These are phyloP conservation scores for Clivina fossor DNA, from an alignment of 2,888 invertebrate genomes.

Conservation along the genomic window DNA sequence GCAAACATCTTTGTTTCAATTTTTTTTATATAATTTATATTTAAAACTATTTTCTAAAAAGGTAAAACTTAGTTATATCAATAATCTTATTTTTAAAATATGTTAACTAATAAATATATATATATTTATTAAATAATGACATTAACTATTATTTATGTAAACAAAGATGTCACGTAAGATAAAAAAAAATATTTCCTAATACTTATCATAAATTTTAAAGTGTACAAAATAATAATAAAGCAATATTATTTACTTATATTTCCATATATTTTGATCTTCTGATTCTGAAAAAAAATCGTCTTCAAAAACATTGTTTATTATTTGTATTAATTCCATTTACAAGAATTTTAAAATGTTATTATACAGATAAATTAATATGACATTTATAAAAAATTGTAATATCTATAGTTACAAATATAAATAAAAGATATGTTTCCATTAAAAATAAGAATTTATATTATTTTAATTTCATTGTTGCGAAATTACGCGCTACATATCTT, in stretches of 20 bases:
- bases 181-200: too few relatives aligned
- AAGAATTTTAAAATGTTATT: constrained; percentile 9
- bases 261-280: too few relatives aligned
- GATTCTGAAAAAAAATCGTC: constrained; percentile 16
- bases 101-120: too few relatives aligned
- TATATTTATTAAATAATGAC: too few relatives aligned
- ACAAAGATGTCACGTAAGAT: too few relatives aligned
- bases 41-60: constrained; percentile 6
- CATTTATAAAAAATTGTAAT: background rate
- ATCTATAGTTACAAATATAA: background rate
- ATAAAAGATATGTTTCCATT: background rate
- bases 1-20: background rate
- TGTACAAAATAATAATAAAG: too few relatives aligned
- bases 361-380: background rate
- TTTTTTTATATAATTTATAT: background rate
- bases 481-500: too few relatives aligned
- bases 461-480: too few relatives aligned
- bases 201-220: too few relatives aligned
- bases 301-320: constrained; percentile 16
- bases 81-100: constrained; percentile 15
- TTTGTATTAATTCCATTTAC: constrained; percentile 20
- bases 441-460: too few relatives aligned
- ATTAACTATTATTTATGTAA: too few relatives aligned
- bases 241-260: too few relatives aligned
- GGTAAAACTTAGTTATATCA: constrained; percentile 22